Evolutionary conservation across 1,140 invertebrate species (phyloP).

Genomic region (Platyscapa corneri): DNA sequence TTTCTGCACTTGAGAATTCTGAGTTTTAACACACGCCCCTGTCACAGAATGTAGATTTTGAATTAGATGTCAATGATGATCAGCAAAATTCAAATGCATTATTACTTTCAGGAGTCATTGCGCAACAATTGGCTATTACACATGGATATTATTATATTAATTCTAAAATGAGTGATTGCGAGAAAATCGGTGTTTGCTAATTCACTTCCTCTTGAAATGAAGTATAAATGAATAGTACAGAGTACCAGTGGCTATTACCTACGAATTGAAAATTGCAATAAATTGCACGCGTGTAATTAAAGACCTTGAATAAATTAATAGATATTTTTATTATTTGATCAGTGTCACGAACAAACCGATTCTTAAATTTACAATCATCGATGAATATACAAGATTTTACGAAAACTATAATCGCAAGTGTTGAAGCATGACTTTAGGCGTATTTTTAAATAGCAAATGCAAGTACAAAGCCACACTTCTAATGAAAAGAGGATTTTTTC

Average conservation of each 20-base stretch:
- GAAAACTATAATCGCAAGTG: too few species aligned
- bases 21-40: neutral
- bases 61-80: neutral
- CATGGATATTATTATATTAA: neutral
- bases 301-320: too few species aligned
- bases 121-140: neutral
- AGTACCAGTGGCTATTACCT: too few species aligned
- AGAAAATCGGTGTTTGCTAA: neutral
- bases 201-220: neutral
- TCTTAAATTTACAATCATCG: too few species aligned
- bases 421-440: too few species aligned
- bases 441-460: too few species aligned
- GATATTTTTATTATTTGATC: too few species aligned
- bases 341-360: too few species aligned
- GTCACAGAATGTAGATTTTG: neutral
- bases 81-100: neutral
- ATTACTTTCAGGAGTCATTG: neutral
- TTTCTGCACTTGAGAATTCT: neutral
- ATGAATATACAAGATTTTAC: too few species aligned
- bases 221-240: neutral
- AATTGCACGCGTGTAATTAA: neutral
- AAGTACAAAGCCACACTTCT: too few species aligned
- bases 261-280: neutral
- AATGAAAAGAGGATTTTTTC: too few species aligned
- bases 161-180: neutral